Base-by-base conservation (phyloP, 2,797 vertebrate genomes). In the Echeneis naucrates region DNA sequence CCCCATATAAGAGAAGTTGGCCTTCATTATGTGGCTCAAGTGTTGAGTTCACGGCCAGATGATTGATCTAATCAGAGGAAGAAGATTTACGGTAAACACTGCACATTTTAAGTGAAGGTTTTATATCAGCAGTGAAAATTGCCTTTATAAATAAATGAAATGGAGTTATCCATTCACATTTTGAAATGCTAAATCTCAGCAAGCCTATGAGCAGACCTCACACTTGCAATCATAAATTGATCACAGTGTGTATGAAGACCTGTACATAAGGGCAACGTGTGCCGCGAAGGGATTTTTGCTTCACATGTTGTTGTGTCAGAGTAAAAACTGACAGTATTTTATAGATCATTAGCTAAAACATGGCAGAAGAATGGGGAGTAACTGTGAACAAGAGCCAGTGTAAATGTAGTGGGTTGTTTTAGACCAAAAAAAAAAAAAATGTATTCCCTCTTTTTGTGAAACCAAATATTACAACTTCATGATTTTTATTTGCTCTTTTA, bases 41-140 rank as follows among this genome's bases (percentile, higher is more conserved):
- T 69, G 77, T 77, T 65, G 77, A 82, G 85, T 91, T 85, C 87
- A 87, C 76, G 88, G 88, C 86, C 88, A 87, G 70, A 78, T 82
- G 80, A 89, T 81, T 79, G 73, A 89, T 86, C 55, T 72, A 80
- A 87, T 87, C 83, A 83, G 52, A 75, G 64, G 76, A 68, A 60
- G 54, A 44, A 42, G 66, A 79, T 88, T 86, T 80, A 87, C 50
- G 60, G 73, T 81, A 88, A 91, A 88, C 88, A 83, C 38, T 54
- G 67, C 51, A 72, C 61, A 78, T 68, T 83, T 76, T 53, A 65
- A 68, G 70, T 68, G 81, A 82, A 61, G 76, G 71, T 75, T 86
- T 84, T 52, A 82, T 83, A 85, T 80, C 80, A 70, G 62, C 67
- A 38, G 35, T 52, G 70, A 71, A 87, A 81, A 86, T 83, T 80